Percentiles rank a stretch among this genome's conserved stretches.
Conservation (phyloP, 2,888 invertebrate species). For the Malthinus seriepunctatus region DNA sequence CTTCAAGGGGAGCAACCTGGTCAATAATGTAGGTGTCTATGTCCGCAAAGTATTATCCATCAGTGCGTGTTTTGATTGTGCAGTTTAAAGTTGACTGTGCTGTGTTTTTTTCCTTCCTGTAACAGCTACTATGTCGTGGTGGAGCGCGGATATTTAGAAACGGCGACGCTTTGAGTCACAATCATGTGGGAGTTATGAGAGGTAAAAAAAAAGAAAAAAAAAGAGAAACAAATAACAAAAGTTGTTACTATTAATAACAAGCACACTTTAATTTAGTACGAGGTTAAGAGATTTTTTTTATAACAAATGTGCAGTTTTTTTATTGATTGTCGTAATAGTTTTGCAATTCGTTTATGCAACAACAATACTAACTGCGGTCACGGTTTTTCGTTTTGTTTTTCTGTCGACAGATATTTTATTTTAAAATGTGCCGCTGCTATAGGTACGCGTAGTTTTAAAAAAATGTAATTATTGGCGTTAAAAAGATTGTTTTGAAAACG, state of each 20-base stretch:
- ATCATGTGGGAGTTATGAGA: conserved; percentile 24
- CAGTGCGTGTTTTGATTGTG: conserved; percentile 25
- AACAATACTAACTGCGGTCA: conserved; percentile 10
- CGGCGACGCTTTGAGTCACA: conserved; percentile 7
- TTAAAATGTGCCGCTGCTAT: too few species aligned
- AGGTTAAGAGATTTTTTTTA: conserved; percentile 9
- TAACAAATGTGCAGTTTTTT: conserved; percentile 5
- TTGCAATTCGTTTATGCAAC: conserved; percentile 16
- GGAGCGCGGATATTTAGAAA: conserved; percentile 5
- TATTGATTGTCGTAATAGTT: conserved; percentile 14
- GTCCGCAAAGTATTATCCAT: conserved; percentile 19
- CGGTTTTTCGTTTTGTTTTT: conserved; percentile 18
- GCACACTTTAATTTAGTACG: conserved; percentile 8
- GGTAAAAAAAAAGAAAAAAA: conserved; percentile 11
- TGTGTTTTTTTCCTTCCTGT: too few species aligned
- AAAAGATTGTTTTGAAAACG: too few species aligned
- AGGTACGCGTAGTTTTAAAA: too few species aligned
- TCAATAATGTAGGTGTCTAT: conserved; percentile 44
- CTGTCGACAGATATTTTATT: too few species aligned
- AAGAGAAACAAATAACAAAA: conserved; percentile 5
- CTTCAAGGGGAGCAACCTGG: conserved; percentile 48
- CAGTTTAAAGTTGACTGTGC: conserved; percentile 14
- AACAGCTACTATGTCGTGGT: conserved; percentile 1
- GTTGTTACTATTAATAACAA: background rate
- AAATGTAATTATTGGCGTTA: too few species aligned